Conservation (phyloP, 30 jellyfish, hydroid and myxozoan genomes). For the Aurelia sp. region DNA sequence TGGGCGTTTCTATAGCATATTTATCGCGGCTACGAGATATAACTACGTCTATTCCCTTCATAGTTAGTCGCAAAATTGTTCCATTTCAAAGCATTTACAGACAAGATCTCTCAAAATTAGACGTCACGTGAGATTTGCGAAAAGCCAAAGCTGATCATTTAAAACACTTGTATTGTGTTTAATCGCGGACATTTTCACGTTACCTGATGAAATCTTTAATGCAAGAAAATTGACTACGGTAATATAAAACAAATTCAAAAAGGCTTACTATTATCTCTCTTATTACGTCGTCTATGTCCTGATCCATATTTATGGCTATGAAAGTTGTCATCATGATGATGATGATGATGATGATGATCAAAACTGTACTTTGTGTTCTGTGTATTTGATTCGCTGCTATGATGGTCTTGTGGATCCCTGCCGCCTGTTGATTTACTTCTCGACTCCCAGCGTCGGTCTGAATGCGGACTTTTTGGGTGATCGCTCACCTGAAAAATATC, state of each 20-base stretch:
- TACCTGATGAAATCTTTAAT: too few species aligned
- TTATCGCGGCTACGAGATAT: too few species aligned
- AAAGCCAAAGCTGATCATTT: too few species aligned
- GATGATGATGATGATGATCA: conserved; percentile 9
- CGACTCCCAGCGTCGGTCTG: conserved; percentile 24
- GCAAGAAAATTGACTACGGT: too few species aligned
- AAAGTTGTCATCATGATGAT: conserved; percentile 15
- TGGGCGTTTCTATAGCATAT: too few species aligned
- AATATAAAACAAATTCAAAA: not conserved
- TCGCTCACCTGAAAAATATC: conserved; percentile 8
- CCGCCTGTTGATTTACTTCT: conserved; percentile 6
- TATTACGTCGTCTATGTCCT: conserved; percentile 54
- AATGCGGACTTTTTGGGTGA: conserved; percentile 25
- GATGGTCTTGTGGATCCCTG: conserved; percentile 5
- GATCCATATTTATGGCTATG: conserved; percentile 44
- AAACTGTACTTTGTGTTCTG: not conserved
- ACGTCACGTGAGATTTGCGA: too few species aligned
- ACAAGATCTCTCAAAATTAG: too few species aligned
- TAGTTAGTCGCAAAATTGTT: too few species aligned
- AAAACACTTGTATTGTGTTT: too few species aligned
- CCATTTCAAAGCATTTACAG: too few species aligned
- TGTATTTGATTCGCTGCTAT: conserved; percentile 12
- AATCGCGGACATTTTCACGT: too few species aligned
- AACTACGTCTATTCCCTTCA: too few species aligned
- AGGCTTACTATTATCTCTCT: conserved; percentile 41